Evolutionary conservation across 2,888 invertebrate species (phyloP).

Genomic region (Agrilus biguttatus): DNA sequence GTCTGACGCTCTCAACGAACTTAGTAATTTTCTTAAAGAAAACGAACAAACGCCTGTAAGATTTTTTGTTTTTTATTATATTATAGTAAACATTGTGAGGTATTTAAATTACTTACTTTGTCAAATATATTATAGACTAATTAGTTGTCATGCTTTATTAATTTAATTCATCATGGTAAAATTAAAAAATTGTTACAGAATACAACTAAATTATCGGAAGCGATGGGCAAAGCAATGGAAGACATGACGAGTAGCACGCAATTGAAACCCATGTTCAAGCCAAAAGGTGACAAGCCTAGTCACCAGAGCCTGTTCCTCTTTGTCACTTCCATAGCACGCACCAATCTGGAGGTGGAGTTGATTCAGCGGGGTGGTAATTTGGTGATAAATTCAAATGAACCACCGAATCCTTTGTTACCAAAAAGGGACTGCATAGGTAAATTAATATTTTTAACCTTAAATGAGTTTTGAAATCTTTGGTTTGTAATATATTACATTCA

Average conservation of each 20-base stretch:
- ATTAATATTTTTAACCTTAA: constrained; percentile 10
- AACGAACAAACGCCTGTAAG: constrained; percentile 51
- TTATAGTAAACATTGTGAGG: neutral
- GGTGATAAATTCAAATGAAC: constrained; percentile 24
- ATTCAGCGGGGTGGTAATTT: constrained; percentile 80
- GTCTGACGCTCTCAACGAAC: constrained; percentile 32
- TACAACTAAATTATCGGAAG: constrained; percentile 63
- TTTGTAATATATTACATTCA: constrained; percentile 5
- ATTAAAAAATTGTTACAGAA: constrained; percentile 30
- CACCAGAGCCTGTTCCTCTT: constrained; percentile 72
- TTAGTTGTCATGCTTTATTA: neutral
- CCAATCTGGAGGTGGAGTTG: constrained; percentile 85
- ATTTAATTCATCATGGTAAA: neutral
- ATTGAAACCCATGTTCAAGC: constrained; percentile 63
- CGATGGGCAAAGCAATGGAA: constrained; percentile 87
- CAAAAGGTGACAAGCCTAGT: constrained; percentile 46
- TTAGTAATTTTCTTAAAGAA: constrained; percentile 48
- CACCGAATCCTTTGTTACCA: constrained; percentile 48
- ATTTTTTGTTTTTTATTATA: constrained; percentile 5
- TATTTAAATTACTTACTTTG: too few species aligned
- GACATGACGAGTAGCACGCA: constrained; percentile 84
- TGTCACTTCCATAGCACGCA: constrained; percentile 77
- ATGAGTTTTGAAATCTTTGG: neutral
- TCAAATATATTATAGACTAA: neutral
- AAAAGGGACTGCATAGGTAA: constrained; percentile 68